These are phyloP conservation scores for Mastacembelus armatus DNA, from an alignment of 2,797 vertebrate species.

Conservation along the genomic window DNA sequence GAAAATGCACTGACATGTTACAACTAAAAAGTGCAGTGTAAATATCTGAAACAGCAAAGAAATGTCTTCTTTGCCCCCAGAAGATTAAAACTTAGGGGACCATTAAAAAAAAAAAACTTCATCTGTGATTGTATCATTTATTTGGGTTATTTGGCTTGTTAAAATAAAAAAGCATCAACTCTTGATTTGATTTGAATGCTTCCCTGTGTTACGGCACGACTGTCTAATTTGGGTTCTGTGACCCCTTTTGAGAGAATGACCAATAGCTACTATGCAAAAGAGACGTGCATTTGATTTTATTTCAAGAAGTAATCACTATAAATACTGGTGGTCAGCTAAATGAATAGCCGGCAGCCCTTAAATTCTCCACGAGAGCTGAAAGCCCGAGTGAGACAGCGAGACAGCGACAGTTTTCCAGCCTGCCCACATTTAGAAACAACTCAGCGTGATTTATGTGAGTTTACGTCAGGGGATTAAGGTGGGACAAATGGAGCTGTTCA, in stretches of 20 bases:
- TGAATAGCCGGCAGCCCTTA: slow-evolving; percentile 34
- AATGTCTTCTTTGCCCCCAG: neutral
- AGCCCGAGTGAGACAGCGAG: slow-evolving; percentile 32
- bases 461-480: slow-evolving; percentile 77
- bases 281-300: slow-evolving; percentile 15
- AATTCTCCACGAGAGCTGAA: slow-evolving; percentile 36
- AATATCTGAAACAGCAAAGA: neutral
- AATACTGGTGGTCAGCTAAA: slow-evolving; percentile 39
- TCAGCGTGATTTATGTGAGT: slow-evolving; percentile 75
- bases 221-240: too few species aligned
- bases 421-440: slow-evolving; percentile 60
- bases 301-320: slow-evolving; percentile 25
- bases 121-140: neutral
- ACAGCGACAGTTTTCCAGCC: slow-evolving; percentile 40
- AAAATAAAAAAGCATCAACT: too few species aligned
- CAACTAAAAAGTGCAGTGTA: neutral
- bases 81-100: neutral
- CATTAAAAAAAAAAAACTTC: neutral
- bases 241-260: too few species aligned
- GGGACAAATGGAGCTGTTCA: slow-evolving; percentile 77
- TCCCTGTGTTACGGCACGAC: too few species aligned
- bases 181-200: too few species aligned
- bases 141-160: too few species aligned
- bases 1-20: neutral
- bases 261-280: neutral